Evolutionary conservation across 2,113 vertebrate genomes (phyloP).

Genomic region (Antechinus stuartii): DNA sequence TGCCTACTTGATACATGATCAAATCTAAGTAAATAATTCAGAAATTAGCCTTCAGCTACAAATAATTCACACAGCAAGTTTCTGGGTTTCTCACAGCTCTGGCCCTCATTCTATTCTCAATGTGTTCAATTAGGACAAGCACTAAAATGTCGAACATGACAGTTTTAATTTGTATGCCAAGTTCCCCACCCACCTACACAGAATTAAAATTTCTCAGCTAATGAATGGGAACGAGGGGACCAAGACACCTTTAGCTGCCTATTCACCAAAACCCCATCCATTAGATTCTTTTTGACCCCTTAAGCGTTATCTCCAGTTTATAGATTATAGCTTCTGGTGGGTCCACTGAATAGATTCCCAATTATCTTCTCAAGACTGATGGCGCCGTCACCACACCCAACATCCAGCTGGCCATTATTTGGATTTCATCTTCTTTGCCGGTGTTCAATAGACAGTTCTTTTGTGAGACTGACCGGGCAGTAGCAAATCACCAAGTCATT

Average conservation of each 20-base stretch:
- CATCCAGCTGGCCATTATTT: slow-evolving; percentile 33
- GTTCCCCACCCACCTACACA: background rate
- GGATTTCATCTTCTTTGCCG: slow-evolving; percentile 27
- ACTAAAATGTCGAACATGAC: background rate
- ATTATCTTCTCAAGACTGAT: slow-evolving; percentile 5
- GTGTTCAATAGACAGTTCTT: slow-evolving; percentile 50
- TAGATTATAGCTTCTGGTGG: slow-evolving; percentile 30
- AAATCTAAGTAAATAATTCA: background rate
- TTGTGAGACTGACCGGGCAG: slow-evolving; percentile 45
- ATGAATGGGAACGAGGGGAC: background rate
- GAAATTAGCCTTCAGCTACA: background rate
- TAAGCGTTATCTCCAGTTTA: slow-evolving; percentile 43
- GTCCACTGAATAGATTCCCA: background rate
- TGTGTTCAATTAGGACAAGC: slow-evolving; percentile 13
- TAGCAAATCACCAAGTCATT: slow-evolving; percentile 61
- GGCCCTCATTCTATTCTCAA: background rate
- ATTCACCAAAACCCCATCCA: slow-evolving; percentile 29
- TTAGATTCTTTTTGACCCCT: background rate
- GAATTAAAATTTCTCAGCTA: slow-evolving; percentile 22
- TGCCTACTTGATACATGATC: background rate
- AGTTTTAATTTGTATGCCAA: slow-evolving; percentile 1
- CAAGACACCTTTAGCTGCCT: slow-evolving; percentile 6
- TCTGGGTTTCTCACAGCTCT: background rate
- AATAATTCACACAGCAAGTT: background rate
- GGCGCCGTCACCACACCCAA: background rate